Evolutionary conservation across 2,113 vertebrate species (phyloP), one percentile per base, ranked within the genome.

Genomic region (Hippocampus mohnikei): DNA sequence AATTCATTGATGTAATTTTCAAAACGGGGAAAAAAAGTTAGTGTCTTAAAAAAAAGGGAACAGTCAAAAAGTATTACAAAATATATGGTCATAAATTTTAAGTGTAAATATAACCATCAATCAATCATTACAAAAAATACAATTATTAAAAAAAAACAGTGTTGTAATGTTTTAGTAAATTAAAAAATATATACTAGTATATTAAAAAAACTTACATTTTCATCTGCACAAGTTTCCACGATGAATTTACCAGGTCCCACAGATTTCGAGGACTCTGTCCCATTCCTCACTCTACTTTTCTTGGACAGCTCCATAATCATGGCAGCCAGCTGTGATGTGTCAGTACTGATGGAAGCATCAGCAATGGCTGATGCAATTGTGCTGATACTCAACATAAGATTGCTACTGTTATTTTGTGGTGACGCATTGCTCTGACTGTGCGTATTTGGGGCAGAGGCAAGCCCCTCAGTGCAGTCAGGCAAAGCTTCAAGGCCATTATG

Each of bases 301-400:
- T 93, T 95, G 46, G 92, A 95, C 61, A 98, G 92, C 56, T 90
- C 86, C 88, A 96, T 89, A 77, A 99, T 95, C 94, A 98, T 96
- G 72, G 94, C 93, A 73, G 94, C 97, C 64, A 99, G 89, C 75
- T 98, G 94, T 12, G 92, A 91, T n/a, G 97, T 94, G 41, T 98
- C 94, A 2, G 93, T 91, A 72, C 91, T 98, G 69, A 94, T 78
- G 5, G 97, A 98, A 2, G 94, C 95, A 72, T 98, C 91, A 1
- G 94, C 94, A 60, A 99, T 96, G 46, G 96, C 97, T 40, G 94
- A 93, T 53, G 96, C 95, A 70, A 99, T 98, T 2, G 94, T 95
- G 78, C 96, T 98, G 76, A 98, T 95, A 66, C 94, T 96, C n/a
- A 97, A 90, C 23, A 94, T 73, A 64, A 93, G 90, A 37, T 91